Percentiles rank a stretch among this genome's conserved stretches.
Conservation (phyloP, 2,113 vertebrate genomes). For the Oreochromis spilurus region DNA sequence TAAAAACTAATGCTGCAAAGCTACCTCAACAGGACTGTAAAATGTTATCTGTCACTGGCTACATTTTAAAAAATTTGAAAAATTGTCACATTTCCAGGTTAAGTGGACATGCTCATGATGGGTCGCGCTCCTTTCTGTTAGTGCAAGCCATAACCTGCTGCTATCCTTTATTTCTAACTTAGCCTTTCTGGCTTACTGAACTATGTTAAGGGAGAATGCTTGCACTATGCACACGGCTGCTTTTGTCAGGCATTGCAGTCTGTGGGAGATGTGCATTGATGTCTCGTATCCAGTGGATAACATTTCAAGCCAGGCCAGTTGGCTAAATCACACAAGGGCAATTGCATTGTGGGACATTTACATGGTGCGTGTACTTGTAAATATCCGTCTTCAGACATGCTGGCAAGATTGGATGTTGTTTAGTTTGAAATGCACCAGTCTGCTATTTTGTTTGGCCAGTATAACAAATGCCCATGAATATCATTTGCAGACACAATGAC, state of each 20-base stretch:
- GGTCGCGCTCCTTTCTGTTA: not conserved
- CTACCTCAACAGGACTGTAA: not conserved
- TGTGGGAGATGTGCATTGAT: not conserved
- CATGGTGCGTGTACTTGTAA: not conserved
- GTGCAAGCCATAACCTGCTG: too few species aligned
- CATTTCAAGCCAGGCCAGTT: conserved; percentile 3
- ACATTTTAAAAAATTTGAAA: not conserved
- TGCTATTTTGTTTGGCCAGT: not conserved
- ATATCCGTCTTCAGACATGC: not conserved
- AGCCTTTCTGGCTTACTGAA: not conserved
- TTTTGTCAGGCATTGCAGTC: not conserved
- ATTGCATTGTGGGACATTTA: not conserved
- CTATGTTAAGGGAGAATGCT: not conserved
- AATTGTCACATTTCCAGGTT: not conserved
- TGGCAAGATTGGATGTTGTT: not conserved
- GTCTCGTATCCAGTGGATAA: not conserved
- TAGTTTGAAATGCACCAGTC: not conserved
- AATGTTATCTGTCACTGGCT: not conserved
- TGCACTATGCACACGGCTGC: not conserved
- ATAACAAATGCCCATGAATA: not conserved
- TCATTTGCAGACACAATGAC: not conserved
- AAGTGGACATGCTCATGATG: not conserved
- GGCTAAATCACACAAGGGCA: not conserved
- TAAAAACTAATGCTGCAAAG: not conserved
- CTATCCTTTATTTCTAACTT: not conserved